Percentiles rank a stretch among this genome's conserved stretches.
Evolutionary conservation across 2,888 invertebrate species (phyloP).

Genomic region (Acanthosepion esculentum): DNA sequence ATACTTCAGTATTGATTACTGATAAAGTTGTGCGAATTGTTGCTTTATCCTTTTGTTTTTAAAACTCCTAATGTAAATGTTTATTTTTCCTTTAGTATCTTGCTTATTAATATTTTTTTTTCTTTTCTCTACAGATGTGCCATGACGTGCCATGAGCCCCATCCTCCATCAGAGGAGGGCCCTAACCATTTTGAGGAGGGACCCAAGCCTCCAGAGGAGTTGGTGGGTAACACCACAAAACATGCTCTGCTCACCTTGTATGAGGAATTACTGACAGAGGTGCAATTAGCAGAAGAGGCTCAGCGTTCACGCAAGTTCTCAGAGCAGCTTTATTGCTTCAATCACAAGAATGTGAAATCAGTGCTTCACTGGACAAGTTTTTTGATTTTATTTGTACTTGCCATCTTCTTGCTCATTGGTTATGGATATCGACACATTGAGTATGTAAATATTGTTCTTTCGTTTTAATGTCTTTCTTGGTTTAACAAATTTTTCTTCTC

Average conservation of each 20-base stretch:
- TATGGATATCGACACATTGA: slow-evolving; percentile 53
- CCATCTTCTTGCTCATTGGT: slow-evolving; percentile 53
- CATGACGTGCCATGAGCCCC: slow-evolving; percentile 43
- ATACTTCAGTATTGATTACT: no score
- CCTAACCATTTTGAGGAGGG: slow-evolving; percentile 38
- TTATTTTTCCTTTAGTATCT: neutral
- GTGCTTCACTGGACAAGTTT: slow-evolving; percentile 62
- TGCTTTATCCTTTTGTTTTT: no score
- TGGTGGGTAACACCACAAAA: slow-evolving; percentile 41
- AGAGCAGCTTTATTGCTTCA: slow-evolving; percentile 50
- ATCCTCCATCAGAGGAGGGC: slow-evolving; percentile 45
- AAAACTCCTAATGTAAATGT: neutral
- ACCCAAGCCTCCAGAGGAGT: slow-evolving; percentile 43
- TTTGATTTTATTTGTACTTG: slow-evolving; percentile 51
- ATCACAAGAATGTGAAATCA: slow-evolving; percentile 57
- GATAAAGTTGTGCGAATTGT: no score
- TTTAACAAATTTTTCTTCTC: neutral
- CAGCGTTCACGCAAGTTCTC: neutral
- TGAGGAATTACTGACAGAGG: slow-evolving; percentile 42
- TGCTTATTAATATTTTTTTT: neutral
- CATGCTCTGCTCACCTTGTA: slow-evolving; percentile 44
- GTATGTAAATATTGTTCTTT: slow-evolving; percentile 51
- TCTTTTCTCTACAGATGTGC: slow-evolving; percentile 34
- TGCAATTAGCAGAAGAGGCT: slow-evolving; percentile 40
- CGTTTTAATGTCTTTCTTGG: neutral